Base-by-base conservation (phyloP, 2,113 vertebrate species). In the Jaculus jaculus region DNA sequence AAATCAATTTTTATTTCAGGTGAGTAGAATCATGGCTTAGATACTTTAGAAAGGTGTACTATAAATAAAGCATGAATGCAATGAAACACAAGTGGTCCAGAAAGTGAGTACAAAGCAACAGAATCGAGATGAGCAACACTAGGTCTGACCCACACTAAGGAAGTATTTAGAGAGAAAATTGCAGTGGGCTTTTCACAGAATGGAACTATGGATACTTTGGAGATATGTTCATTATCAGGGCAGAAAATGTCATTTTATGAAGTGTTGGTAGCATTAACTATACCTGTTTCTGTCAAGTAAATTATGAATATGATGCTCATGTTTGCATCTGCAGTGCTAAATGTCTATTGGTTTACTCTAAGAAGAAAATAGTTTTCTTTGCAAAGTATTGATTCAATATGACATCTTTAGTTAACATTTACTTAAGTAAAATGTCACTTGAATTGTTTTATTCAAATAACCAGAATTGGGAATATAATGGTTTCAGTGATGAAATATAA, bases 1-100 rank as follows among this genome's bases (percentile, higher is more conserved):
- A 94, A 95, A 71, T 87, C 26, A 65, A 23, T 75, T 94, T 61
- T 82, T 24, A 32, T 58, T 61, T 61, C 51, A 23, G 11, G 65
- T 77, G 32, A 82, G 20, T 10, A 72, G 47, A n/a, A n/a, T n/a
- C 16, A 32, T 20, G 7, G 61, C 5, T 82, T 69, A 78, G 51
- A 69, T 20, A 79, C 10, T 21, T 83, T 17, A 18, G 61, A 16
- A 23, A 5, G 2, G 2, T 87, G 87, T 47, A 23, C 42, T 73
- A 11, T 24, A 72, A 74, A 74, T 73, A 30, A 85, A 68, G 5
- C 10, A 51, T 21, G 17, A 79, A 75, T 42, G 16, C 17, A 17
- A 24, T 5, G 34, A 13, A 34, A 54, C 3, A n/a, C 12, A 77
- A 0, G 15, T 79, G 20, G 61, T 26, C 32, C 26, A 68, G 17